phyloP scores from a whole-genome alignment of 1,140 invertebrate species.

The Aphidius ervi region DNA sequence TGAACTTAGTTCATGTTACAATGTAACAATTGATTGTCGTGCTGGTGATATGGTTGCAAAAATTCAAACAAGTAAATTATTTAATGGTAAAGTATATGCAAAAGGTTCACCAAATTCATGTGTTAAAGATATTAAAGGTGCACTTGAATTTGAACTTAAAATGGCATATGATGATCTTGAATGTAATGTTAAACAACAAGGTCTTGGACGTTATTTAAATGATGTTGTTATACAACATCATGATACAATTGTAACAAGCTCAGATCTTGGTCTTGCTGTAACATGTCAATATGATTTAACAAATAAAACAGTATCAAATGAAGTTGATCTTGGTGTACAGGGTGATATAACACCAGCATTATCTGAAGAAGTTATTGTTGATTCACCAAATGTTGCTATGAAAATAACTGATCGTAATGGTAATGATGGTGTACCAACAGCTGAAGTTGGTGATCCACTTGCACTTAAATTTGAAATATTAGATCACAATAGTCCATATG shows the following conservation, averaged over 20 bases:
- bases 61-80: conserved; percentile 87
- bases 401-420: conserved; percentile 83
- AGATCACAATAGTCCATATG: conserved; percentile 86
- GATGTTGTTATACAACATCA: conserved; percentile 92
- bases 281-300: conserved; percentile 91
- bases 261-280: conserved; percentile 85
- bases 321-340: conserved; percentile 83
- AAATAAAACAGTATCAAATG: conserved; percentile 90
- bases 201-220: conserved; percentile 78
- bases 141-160: conserved; percentile 79
- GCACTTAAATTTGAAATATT: conserved; percentile 88
- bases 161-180: conserved; percentile 90
- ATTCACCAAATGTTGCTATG: conserved; percentile 91
- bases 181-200: conserved; percentile 83
- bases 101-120: conserved; percentile 90
- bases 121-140: conserved; percentile 78
- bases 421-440: conserved; percentile 73
- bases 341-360: conserved; percentile 76
- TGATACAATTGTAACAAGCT: conserved; percentile 90
- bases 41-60: conserved; percentile 88
- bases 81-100: conserved; percentile 91
- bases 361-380: conserved; percentile 81
- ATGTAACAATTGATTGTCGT: conserved; percentile 87
- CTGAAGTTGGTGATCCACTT: conserved; percentile 85
- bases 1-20: conserved; percentile 90